Conservation (phyloP, 2,797 vertebrate genomes). For the Pangasius djambal region DNA sequence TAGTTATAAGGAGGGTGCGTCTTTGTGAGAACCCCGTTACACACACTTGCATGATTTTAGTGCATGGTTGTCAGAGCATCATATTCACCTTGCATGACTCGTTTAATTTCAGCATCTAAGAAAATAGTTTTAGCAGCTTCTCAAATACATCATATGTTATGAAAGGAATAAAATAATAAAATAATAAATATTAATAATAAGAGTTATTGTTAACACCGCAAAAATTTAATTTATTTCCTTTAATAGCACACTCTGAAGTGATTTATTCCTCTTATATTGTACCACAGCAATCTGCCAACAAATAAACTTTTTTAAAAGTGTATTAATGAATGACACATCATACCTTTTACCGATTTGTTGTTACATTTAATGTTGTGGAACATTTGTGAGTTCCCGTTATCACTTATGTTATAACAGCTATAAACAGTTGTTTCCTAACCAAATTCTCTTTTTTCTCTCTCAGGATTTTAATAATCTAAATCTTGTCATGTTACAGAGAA, state of each 20-base stretch:
- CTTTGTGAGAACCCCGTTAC: not conserved
- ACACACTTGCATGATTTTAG: not conserved
- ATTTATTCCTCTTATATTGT: not conserved
- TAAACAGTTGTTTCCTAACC: not conserved
- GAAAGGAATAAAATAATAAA: not conserved
- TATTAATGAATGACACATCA: not conserved
- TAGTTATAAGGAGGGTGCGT: not conserved
- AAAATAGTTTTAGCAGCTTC: not conserved
- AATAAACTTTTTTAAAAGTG: not conserved
- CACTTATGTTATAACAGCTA: not conserved
- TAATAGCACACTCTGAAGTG: not conserved
- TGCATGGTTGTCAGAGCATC: no score
- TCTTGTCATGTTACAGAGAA: not conserved
- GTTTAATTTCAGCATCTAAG: not conserved
- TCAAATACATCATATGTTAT: not conserved
- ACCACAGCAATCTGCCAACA: not conserved
- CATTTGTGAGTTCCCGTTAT: not conserved
- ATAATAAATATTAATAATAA: no score
- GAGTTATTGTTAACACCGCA: not conserved
- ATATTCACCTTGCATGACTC: not conserved
- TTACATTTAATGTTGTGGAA: not conserved
- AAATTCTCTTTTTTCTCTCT: not conserved
- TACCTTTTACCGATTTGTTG: not conserved
- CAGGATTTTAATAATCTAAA: not conserved
- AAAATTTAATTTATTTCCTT: not conserved